A percentile compares a stretch with the other conserved stretches of the same genome.
Evolutionary conservation across 1,140 invertebrate genomes (phyloP).

Genomic region (Bombus terrestris): DNA sequence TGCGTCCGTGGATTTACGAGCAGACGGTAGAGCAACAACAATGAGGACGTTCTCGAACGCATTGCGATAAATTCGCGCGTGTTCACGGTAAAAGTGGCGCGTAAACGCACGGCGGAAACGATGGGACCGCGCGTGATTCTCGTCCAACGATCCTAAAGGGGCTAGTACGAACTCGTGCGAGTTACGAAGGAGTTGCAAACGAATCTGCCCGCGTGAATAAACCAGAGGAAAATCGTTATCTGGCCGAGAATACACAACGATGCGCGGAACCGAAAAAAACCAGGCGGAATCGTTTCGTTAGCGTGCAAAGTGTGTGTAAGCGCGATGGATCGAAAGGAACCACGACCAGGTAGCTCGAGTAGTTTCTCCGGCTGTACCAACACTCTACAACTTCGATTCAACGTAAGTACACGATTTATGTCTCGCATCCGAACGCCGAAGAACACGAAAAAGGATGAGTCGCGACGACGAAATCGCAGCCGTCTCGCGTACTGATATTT

Average conservation of each 20-base stretch:
- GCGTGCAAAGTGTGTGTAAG: not conserved
- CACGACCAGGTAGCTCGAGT: slow-evolving; percentile 48
- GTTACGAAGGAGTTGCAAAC: not conserved
- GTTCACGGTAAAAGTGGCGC: not conserved
- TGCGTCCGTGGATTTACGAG: not conserved
- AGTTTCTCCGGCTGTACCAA: slow-evolving; percentile 62
- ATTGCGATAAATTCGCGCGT: not conserved
- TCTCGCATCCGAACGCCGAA: not conserved
- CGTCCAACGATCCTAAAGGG: not conserved
- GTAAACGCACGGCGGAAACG: not conserved
- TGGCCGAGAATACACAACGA: not conserved
- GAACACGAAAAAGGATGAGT: not conserved
- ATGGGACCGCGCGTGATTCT: not conserved
- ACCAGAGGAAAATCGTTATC: not conserved
- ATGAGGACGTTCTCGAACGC: not conserved
- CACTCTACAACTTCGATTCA: slow-evolving; percentile 72
- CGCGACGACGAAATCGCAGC: not conserved
- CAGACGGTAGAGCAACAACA: not conserved
- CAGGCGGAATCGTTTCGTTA: not conserved
- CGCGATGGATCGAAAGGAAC: slow-evolving; percentile 61
- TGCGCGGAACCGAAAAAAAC: not conserved
- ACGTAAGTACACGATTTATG: slow-evolving; percentile 64
- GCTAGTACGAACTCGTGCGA: not conserved
- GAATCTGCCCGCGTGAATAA: not conserved
- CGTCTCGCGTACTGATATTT: slow-evolving; percentile 29